Evolutionary conservation across 2,797 vertebrate species (phyloP).

Genomic region (Alca torda): DNA sequence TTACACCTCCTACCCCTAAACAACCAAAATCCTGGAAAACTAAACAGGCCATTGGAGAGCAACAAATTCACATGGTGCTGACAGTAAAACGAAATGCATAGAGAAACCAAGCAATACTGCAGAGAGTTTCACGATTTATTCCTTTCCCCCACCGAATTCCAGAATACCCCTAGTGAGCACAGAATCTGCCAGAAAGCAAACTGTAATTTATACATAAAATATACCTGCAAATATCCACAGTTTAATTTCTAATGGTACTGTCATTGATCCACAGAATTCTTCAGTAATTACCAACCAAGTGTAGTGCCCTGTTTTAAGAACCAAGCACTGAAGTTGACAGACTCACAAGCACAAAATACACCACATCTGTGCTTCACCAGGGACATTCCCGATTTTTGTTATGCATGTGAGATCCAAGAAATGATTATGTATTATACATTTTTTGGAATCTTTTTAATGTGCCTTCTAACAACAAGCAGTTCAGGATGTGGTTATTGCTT

Average conservation of each 20-base stretch:
- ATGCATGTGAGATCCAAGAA: not conserved
- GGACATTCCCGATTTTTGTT: not conserved
- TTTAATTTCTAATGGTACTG: not conserved
- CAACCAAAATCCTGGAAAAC: not conserved
- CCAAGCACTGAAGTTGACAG: not conserved
- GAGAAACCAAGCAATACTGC: not conserved
- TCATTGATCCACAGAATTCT: not conserved
- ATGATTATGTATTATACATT: not conserved
- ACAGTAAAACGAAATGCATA: not conserved
- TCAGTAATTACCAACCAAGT: not conserved
- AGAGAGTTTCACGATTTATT: not conserved
- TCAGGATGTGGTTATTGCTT: conserved; percentile 12
- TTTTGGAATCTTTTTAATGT: not conserved
- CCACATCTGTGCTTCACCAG: not conserved
- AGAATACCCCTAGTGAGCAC: not conserved
- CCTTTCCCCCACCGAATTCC: not conserved
- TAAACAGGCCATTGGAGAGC: not conserved
- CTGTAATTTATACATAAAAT: not conserved
- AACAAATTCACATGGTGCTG: not conserved
- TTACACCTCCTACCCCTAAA: not conserved
- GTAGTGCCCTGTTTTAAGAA: not conserved
- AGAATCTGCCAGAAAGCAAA: not conserved
- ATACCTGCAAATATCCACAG: not conserved
- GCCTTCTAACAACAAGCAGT: not conserved
- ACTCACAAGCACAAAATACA: not conserved